A percentile compares a stretch with the other conserved stretches of the same genome.
phyloP scores from a whole-genome alignment of 2,797 vertebrate genomes.

The Sciurus vulgaris region DNA sequence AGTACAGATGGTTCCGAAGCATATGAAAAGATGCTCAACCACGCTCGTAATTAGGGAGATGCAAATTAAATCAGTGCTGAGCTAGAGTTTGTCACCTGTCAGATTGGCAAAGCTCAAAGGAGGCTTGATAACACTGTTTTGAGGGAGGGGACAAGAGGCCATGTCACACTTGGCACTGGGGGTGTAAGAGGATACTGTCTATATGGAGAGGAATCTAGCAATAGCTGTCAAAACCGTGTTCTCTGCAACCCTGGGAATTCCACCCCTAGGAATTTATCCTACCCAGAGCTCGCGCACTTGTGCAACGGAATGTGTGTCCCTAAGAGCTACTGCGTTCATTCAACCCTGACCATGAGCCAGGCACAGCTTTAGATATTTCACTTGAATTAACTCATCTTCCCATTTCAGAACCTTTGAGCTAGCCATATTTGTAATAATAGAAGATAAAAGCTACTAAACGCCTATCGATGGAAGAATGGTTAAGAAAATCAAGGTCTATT shows the following conservation, averaged over 20 bases:
- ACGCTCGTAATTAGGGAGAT: constrained; percentile 74
- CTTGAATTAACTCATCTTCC: neutral
- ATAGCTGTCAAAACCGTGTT: neutral
- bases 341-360: neutral
- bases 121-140: neutral
- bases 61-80: constrained; percentile 66
- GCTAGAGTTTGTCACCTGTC: constrained; percentile 73
- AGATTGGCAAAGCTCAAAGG: constrained; percentile 56
- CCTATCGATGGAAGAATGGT: neutral
- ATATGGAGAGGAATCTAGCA: neutral
- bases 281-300: accelerated
- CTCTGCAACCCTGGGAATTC: neutral
- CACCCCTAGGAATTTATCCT: neutral
- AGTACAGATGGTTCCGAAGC: constrained; percentile 75
- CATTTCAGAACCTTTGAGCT: neutral
- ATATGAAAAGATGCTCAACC: constrained; percentile 58
- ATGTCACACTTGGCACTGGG: accelerated
- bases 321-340: neutral
- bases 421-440: neutral
- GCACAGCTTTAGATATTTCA: neutral
- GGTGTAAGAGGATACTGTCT: neutral
- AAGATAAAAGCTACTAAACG: neutral
- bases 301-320: neutral
- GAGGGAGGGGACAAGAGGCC: neutral
- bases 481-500: neutral